These are phyloP conservation scores for Palythoa caribaeorum DNA, from an alignment of 92 coral and sea anemone genomes.

Conservation along the genomic window DNA sequence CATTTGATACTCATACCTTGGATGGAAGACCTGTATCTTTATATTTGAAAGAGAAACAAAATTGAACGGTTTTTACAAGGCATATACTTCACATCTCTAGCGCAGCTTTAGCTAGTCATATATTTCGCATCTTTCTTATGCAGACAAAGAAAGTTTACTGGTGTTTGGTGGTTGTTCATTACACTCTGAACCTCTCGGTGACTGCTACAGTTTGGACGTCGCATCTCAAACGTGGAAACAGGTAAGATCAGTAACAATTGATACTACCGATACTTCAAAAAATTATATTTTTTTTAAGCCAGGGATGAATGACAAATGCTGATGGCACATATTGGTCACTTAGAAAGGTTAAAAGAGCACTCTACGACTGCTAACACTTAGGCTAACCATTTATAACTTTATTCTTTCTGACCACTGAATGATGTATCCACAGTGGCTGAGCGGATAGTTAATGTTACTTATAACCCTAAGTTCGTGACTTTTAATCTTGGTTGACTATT, in stretches of 20 bases:
- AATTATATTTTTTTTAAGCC: neutral
- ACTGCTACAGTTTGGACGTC: constrained; percentile 69
- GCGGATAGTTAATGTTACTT: too few relatives aligned
- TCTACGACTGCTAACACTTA: too few relatives aligned
- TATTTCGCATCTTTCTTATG: neutral
- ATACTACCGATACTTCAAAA: neutral
- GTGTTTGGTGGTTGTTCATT: constrained; percentile 83
- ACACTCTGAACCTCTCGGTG: constrained; percentile 65
- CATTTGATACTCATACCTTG: too few relatives aligned
- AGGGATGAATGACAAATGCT: too few relatives aligned
- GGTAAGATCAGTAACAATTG: constrained; percentile 47
- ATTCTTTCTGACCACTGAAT: too few relatives aligned
- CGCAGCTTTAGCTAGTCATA: neutral
- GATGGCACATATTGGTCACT: too few relatives aligned
- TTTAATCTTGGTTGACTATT: too few relatives aligned
- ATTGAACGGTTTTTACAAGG: neutral
- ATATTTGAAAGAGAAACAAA: neutral
- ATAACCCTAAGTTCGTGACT: too few relatives aligned
- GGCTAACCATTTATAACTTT: too few relatives aligned
- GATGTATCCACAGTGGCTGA: too few relatives aligned
- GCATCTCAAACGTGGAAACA: constrained; percentile 72
- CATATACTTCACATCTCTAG: neutral
- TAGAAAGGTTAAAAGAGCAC: too few relatives aligned
- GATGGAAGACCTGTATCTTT: too few relatives aligned
- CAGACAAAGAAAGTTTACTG: constrained; percentile 70